Evolutionary conservation across 2,888 invertebrate species (phyloP), one percentile per base, ranked within the genome.

Genomic region (Aspidapion aeneum): DNA sequence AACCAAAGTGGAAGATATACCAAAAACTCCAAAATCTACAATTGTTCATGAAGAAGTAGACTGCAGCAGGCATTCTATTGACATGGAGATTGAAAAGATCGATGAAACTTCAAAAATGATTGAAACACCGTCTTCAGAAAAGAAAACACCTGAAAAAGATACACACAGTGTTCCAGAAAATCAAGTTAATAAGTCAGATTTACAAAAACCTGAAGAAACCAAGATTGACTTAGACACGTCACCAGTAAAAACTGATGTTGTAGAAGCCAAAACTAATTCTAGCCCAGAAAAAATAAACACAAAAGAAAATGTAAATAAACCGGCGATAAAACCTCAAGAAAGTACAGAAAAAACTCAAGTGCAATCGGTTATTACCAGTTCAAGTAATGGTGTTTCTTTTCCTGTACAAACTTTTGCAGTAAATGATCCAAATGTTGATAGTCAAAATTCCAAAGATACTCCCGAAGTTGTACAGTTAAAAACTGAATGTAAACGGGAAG

Each of bases 81-180:
- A 75, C 63, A 74, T 75, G 74, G 75, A 75, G 60, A 70, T 75
- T 16, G 75, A 75, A 55, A 75, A 74, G 57, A 68, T 71, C 35
- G 74, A 74, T 22, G 70, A 73, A 18, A 64, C 65, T 57, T 65
- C 65, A 57, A 60, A 62, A 18, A 58, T 62, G 51, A 50, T 58
- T 21, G 61, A 61, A 61, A 58, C 65, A 61, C 54, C 68, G 21
- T 21, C 50, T 9, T 58, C 63, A 19, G 62, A 65, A 52, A 57
- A 64, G 58, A 59, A 55, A 17, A n/a, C 51, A 21, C 22, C 57
- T 12, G 1, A 21, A 1, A 59, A 60, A 18, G 52, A 52, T 9
- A 19, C 52, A 5, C 3, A 52, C 7, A n/a, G 3, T n/a, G 52
- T 19, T 3, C 52, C 52, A 19, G 52, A 52, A 52, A 5, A 52